Evolutionary conservation across 2,888 invertebrate genomes (phyloP).

Genomic region (Nasonia oneida): DNA sequence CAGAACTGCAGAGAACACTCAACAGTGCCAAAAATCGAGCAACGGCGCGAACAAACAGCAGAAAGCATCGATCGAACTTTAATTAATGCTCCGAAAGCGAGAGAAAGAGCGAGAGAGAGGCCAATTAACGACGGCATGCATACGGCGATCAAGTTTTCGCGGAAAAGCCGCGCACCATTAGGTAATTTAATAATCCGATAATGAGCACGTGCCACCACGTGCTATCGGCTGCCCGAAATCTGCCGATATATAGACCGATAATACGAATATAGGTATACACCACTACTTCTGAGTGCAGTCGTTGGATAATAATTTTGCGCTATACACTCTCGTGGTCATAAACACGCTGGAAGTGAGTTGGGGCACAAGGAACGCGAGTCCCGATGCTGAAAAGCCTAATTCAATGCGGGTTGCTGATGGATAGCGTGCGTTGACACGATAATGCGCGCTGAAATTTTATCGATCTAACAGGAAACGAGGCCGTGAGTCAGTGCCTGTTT

Average conservation of each 20-base stretch:
- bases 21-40: neutral
- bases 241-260: neutral
- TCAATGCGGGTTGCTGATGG: neutral
- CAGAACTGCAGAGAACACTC: neutral
- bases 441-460: slow-evolving; percentile 41
- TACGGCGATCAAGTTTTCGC: slow-evolving; percentile 18
- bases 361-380: neutral
- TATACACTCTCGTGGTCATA: too few relatives aligned
- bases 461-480: slow-evolving; percentile 50
- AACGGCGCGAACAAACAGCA: neutral
- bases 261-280: neutral
- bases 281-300: neutral
- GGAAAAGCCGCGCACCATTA: slow-evolving; percentile 26
- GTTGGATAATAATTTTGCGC: slow-evolving; percentile 19
- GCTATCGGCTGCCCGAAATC: slow-evolving; percentile 11
- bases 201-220: slow-evolving; percentile 33
- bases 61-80: slow-evolving; percentile 20
- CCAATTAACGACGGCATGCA: slow-evolving; percentile 17
- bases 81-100: slow-evolving; percentile 11
- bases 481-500: slow-evolving; percentile 19
- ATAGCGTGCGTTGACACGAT: slow-evolving; percentile 3
- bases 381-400: slow-evolving; percentile 19
- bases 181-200: slow-evolving; percentile 52
- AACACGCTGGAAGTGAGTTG: neutral
- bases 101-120: neutral